Base-by-base conservation (phyloP, 1,140 invertebrate species). In the Aphelenchoides fujianensis region DNA sequence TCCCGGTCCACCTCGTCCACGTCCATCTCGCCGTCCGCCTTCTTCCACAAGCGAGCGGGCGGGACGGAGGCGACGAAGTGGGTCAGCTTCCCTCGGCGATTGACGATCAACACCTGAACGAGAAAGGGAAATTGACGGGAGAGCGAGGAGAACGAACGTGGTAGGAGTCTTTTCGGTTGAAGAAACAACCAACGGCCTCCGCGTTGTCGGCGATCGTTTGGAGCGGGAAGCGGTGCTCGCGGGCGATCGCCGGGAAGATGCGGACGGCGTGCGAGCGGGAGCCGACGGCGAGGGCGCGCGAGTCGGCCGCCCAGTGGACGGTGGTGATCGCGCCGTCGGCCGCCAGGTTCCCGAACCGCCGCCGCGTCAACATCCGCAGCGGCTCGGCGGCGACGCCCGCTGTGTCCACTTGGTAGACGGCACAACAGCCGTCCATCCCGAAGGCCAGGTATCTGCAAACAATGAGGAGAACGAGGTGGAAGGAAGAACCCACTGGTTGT, bases 381-480 rank as follows among this genome's bases (percentile, higher is more conserved):
- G 63, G 63, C 53, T 66, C 63, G 2, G 28, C 16, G 1, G 63
- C 12, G 2, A 36, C 0, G 2, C 63, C 31, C 1, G 37, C 32
- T 12, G 23, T 12, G 32, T 66, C 63, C 1, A 66, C 34, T n/a
- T 35, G n/a, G 32, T 66, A 66, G 32, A 66, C 31, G 12, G 63
- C 63, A 37, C 16, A 12, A 16, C 12, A 30, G n/a, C 63, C 63
- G 3, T 66, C 63, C 16, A 66, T 30, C 53, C 63, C 63, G 31
- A 66, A 66, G 23, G 63, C 63, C 16, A 66, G 63, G 31, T 66
- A 66, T 59, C 55, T 59, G 34, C 28, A 59, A 7, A 5, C 28
- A 5, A 5, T 7, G 34, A 16, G 19, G 34, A 7, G 12, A 59
- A 5, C 34, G 19, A 59, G 34, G 7, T 5, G 5, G 5, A 59